Evolutionary conservation across 2,113 vertebrate genomes (phyloP), one percentile per base, ranked within the genome.

Genomic region (Rhinoptilus africanus): DNA sequence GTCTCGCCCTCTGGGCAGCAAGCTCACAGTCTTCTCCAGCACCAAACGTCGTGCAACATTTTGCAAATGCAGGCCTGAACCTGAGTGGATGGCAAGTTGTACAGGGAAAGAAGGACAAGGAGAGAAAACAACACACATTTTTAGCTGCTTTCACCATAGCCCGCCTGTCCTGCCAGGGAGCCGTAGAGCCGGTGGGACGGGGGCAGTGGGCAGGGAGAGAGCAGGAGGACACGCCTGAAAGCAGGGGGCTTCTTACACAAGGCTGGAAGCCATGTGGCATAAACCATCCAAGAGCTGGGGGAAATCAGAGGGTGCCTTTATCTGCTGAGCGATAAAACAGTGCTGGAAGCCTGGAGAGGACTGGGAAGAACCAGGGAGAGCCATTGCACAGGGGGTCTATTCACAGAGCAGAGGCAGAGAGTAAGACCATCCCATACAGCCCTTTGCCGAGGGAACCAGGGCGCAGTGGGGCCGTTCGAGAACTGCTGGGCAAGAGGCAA

Each of bases 121-220:
- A 81, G 30, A 43, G 30, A 76, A 59, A 89, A 54, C 4, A 47
- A 50, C n/a, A 50, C n/a, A 19, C 0, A 0, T 16, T 63, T 93
- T 76, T 39, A 72, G 32, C 14, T 32, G 35, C 34, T 56, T 30
- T n/a, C 26, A 48, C 39, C n/a, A 43, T 6, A 43, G 43, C 51
- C 23, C 34, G 60, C 32, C 12, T 16, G 14, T 59, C 32, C 57
- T 63, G 28, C 43, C 41, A 45, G 0, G 0, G 43, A 60, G 71
- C 35, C 2, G 3, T 32, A 11, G 9, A 14, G 50, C 57, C 0
- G 2, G 79, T 3, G 4, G 35, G 34, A 37, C 4, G 0, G 4
- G 64, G 48, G 67, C 69, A 37, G 39, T 7, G 28, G 50, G 64
- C 54, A 41, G 48, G 26, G 21, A 54, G 24, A 78, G 16, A 43